phyloP scores from a whole-genome alignment of 1,140 invertebrate genomes.

The Asbolus verrucosus region DNA sequence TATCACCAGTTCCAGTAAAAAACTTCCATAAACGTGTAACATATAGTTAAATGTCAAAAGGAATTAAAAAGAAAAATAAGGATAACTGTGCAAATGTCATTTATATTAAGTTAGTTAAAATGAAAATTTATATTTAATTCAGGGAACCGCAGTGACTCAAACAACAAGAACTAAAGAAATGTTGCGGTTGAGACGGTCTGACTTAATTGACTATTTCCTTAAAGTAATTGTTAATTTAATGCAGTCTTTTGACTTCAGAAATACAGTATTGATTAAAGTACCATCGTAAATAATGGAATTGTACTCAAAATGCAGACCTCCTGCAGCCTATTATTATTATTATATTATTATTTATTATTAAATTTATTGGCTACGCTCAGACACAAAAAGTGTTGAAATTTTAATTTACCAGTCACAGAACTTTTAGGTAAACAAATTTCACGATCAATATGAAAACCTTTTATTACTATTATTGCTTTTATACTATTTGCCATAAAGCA shows the following conservation, averaged over 20 bases:
- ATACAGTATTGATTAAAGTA: slow-evolving; percentile 29
- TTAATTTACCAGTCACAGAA: slow-evolving; percentile 8
- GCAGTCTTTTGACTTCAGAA: slow-evolving; percentile 3
- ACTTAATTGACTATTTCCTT: slow-evolving; percentile 34
- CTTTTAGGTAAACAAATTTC: not conserved
- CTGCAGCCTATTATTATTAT: too few species aligned
- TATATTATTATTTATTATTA: too few species aligned
- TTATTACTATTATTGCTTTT: too few species aligned
- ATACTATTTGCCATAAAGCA: too few species aligned
- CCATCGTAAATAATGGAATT: slow-evolving; percentile 16
- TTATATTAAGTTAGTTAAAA: not conserved
- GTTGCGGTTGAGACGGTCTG: not conserved
- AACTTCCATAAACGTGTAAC: slow-evolving; percentile 17
- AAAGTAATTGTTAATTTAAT: slow-evolving; percentile 26
- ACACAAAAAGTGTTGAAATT: not conserved
- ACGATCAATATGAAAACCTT: too few species aligned
- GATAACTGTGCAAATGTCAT: not conserved
- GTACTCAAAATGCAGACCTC: not conserved
- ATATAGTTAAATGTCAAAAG: too few species aligned
- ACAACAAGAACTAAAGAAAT: slow-evolving; percentile 4
- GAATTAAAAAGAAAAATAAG: not conserved
- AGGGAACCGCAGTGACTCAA: not conserved
- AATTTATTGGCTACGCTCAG: slow-evolving; percentile 6
- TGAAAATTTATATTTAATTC: not conserved
- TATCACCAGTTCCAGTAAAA: not conserved